phyloP scores from a whole-genome alignment of 2,797 vertebrate genomes.

The Phrynocephalus guinanensis region DNA sequence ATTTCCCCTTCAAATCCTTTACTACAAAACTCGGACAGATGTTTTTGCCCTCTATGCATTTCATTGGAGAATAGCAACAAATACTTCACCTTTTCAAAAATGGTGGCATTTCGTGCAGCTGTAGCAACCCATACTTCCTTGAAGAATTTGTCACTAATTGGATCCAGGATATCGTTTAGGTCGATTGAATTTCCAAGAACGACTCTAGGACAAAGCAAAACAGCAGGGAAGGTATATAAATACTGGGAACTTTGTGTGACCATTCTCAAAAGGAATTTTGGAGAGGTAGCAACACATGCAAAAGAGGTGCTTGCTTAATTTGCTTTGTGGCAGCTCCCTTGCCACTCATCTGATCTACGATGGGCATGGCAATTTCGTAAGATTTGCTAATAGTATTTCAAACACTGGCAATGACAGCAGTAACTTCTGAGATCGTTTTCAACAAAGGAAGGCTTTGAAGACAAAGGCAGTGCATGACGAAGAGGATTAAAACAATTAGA shows the following conservation, averaged over 20 bases:
- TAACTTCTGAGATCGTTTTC: background rate
- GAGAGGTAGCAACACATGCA: background rate
- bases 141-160: slow-evolving; percentile 93
- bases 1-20: background rate
- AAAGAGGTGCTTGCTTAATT: background rate
- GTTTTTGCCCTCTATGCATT: background rate
- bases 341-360: slow-evolving; percentile 5
- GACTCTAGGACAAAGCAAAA: slow-evolving; percentile 75
- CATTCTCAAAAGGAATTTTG: background rate
- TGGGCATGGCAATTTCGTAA: slow-evolving; percentile 1
- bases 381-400: slow-evolving; percentile 19
- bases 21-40: background rate
- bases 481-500: background rate
- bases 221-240: background rate
- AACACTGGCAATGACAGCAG: background rate
- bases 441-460: background rate
- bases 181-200: slow-evolving; percentile 86
- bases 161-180: slow-evolving; percentile 86
- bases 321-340: slow-evolving; percentile 2
- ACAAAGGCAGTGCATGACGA: background rate
- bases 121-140: slow-evolving; percentile 95
- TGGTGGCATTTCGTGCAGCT: slow-evolving; percentile 88
- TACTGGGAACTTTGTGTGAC: background rate
- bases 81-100: slow-evolving; percentile 89
- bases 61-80: fast-evolving